These are phyloP conservation scores for Capitulum mitella DNA, from an alignment of 2,888 invertebrate species.

Conservation along the genomic window DNA sequence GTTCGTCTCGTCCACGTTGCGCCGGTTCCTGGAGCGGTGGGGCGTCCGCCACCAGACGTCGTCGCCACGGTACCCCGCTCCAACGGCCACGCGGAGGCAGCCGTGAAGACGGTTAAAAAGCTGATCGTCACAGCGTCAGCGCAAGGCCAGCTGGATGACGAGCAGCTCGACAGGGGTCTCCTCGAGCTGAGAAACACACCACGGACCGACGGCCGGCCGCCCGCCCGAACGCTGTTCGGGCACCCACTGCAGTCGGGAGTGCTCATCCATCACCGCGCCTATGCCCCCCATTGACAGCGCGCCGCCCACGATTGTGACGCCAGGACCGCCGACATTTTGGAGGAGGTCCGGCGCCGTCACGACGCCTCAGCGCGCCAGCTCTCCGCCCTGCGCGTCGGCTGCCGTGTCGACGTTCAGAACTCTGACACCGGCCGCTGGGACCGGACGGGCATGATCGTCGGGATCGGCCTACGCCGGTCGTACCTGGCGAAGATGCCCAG, in stretches of 20 bases:
- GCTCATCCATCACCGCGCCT: slow-evolving; percentile 9
- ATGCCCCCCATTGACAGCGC: slow-evolving; percentile 23
- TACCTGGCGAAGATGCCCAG: slow-evolving; percentile 23
- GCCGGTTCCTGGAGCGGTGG: slow-evolving; percentile 11
- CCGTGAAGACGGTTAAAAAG: neutral
- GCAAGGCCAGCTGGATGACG: neutral
- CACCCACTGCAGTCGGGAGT: slow-evolving; percentile 16
- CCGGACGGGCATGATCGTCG: neutral
- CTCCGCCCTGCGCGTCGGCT: neutral
- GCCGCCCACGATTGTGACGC: slow-evolving; percentile 23
- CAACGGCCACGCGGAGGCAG: slow-evolving; percentile 26
- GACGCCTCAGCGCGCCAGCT: neutral
- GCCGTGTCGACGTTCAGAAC: slow-evolving; percentile 6
- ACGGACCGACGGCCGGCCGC: slow-evolving; percentile 32
- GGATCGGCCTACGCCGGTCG: neutral
- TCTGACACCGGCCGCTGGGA: slow-evolving; percentile 5
- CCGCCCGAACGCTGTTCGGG: slow-evolving; percentile 21
- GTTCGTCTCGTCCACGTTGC: slow-evolving; percentile 12
- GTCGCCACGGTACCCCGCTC: neutral
- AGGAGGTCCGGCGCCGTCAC: neutral
- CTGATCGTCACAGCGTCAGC: neutral
- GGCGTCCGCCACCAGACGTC: neutral
- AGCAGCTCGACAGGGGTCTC: slow-evolving; percentile 23
- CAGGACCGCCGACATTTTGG: neutral
- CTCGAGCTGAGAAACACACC: slow-evolving; percentile 35